Percentiles rank a stretch among this genome's conserved stretches.
phyloP scores from a whole-genome alignment of 2,888 invertebrate genomes.

The Zhuqinia jingwanae region DNA sequence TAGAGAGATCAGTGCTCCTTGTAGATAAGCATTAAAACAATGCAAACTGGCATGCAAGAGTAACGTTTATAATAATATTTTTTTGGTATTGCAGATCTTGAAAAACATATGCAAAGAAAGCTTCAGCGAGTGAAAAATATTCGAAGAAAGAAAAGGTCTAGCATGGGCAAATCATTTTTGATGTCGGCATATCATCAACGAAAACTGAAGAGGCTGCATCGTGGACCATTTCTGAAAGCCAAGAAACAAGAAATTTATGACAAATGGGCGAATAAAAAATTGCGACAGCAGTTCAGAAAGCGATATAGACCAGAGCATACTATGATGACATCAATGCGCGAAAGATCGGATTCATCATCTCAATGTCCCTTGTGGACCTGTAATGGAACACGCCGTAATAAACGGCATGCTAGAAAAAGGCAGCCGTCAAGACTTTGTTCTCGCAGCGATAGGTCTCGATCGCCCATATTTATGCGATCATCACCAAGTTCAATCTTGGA shows the following conservation, averaged over 20 bases:
- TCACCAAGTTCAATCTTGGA: background rate
- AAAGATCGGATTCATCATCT: background rate
- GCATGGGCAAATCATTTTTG: background rate
- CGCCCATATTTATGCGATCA: background rate
- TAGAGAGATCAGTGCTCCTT: too few relatives aligned
- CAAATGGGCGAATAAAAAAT: slow-evolving; percentile 7
- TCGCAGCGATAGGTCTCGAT: background rate
- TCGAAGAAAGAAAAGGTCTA: background rate
- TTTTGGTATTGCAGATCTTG: background rate
- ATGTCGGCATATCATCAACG: background rate
- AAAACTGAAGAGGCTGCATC: slow-evolving; percentile 30
- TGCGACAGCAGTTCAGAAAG: background rate
- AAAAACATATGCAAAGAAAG: background rate
- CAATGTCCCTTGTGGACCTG: background rate
- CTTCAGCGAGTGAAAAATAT: background rate
- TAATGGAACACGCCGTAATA: background rate
- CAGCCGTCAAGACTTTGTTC: slow-evolving; percentile 1
- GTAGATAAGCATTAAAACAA: too few relatives aligned
- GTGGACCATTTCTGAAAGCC: background rate
- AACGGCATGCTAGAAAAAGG: background rate
- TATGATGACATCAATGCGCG: background rate
- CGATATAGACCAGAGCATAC: background rate
- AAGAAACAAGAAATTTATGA: slow-evolving; percentile 29
- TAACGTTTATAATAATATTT: too few relatives aligned
- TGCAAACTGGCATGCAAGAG: too few relatives aligned